These are phyloP conservation scores for Daubentonia madagascariensis DNA, from an alignment of 2,113 vertebrate species.

Conservation along the genomic window DNA sequence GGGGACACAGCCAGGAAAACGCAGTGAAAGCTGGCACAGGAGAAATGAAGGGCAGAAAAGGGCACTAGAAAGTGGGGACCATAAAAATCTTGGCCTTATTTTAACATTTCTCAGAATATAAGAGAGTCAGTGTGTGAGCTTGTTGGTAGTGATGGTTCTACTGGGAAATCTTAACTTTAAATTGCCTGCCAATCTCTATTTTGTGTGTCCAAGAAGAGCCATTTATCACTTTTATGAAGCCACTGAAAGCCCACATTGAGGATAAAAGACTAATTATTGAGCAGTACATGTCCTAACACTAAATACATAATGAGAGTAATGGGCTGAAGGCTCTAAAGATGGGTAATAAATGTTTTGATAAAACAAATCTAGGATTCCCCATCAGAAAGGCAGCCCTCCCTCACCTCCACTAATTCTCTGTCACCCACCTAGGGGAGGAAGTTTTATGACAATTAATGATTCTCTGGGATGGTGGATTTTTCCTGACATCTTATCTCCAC, in stretches of 20 bases:
- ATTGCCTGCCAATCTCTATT: constrained; percentile 49
- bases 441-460: neutral
- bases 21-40: neutral
- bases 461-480: neutral
- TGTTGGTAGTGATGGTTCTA: constrained; percentile 50
- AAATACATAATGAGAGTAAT: constrained; percentile 60
- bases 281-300: constrained; percentile 63
- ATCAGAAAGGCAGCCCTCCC: neutral
- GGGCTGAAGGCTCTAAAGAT: constrained; percentile 63
- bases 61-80: neutral
- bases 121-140: constrained; percentile 17
- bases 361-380: constrained; percentile 30
- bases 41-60: neutral
- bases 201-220: constrained; percentile 66
- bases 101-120: constrained; percentile 21
- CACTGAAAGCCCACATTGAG: constrained; percentile 65
- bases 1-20: neutral
- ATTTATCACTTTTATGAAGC: constrained; percentile 79
- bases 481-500: neutral
- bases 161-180: constrained; percentile 69
- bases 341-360: constrained; percentile 46
- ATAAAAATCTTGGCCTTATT: constrained; percentile 38
- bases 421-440: neutral
- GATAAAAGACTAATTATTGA: constrained; percentile 74
- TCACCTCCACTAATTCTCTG: neutral